Evolutionary conservation across 2,113 vertebrate species (phyloP), one percentile per base, ranked within the genome.

Genomic region (Anarhynchus alexandrinus): DNA sequence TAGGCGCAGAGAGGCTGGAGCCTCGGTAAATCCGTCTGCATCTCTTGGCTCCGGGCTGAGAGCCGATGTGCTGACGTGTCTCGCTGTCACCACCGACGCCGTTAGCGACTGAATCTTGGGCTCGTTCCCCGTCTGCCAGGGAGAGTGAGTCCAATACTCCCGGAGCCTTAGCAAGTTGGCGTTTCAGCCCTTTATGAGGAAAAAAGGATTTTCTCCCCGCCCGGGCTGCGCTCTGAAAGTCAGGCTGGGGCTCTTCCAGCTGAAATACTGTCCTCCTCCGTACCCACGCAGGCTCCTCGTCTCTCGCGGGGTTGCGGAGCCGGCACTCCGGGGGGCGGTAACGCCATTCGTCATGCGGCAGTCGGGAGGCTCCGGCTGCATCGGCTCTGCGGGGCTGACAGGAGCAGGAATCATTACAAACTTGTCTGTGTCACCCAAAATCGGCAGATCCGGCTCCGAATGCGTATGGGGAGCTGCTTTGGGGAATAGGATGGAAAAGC

Each of bases 331-430:
- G 66, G 15, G 45, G 38, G 55, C 36, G 32, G 0, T 45, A 32
- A 42, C 3, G 0, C 23, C 0, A 0, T 42, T 64, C 54, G 8
- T 73, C 57, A 19, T 18, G 12, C 1, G 0, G 22, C 64, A 36
- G 20, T 22, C 1, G 0, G 20, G 38, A 78, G 47, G 34, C 51
- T 88, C 26, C 0, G 0, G 7, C 69, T 36, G 36, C 38, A 6
- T 64, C 3, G 4, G 49, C 49, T 51, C 49, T 25, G 49, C 22
- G 12, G 5, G 25, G 26, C 61, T 86, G 43, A 42, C 45, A 61
- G 88, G 42, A 96, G 15, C 72, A 62, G 89, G 91, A 87, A 38
- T 21, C 61, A 11, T 43, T 61, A 3, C 47, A 30, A 9, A 16
- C 73, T 59, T 52, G 10, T 52, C 55, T n/a, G 20, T 59, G 82